Conservation (phyloP, 2,797 vertebrate species). For the Lutjanus campechanus region DNA sequence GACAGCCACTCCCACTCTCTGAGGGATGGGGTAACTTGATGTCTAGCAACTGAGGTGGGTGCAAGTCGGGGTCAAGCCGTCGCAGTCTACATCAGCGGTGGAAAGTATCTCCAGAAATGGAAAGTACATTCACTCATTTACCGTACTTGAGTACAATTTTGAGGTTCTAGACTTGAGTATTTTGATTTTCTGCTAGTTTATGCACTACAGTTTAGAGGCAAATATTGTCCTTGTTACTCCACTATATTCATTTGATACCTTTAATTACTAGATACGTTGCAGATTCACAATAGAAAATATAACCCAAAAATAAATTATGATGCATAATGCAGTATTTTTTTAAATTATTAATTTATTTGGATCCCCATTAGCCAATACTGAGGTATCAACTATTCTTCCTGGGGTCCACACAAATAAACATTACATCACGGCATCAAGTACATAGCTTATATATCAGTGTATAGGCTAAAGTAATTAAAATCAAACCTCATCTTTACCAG, state of each 20-base stretch:
- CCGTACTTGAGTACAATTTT: not conserved
- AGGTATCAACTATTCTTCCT: too few species aligned
- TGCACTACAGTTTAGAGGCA: not conserved
- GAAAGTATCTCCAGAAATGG: not conserved
- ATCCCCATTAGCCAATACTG: too few species aligned
- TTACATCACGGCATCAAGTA: too few species aligned
- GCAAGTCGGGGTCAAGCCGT: constrained; percentile 65
- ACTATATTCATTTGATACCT: not conserved
- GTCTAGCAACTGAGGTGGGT: constrained; percentile 38
- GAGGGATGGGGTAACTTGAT: constrained; percentile 56
- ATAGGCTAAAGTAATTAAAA: too few species aligned
- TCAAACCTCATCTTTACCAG: too few species aligned
- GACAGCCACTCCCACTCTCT: constrained; percentile 66
- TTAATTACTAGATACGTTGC: not conserved
- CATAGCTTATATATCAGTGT: too few species aligned
- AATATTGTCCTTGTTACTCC: too few species aligned
- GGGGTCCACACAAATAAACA: too few species aligned
- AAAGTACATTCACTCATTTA: not conserved
- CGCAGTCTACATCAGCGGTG: constrained; percentile 2
- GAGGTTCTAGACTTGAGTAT: too few species aligned
- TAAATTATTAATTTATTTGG: too few species aligned
- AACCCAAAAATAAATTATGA: not conserved
- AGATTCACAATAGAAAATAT: not conserved
- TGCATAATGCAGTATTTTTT: not conserved
- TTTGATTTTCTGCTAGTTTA: constrained; percentile 7